phyloP scores from a whole-genome alignment of 2,113 vertebrate species.

The Struthio camelus region DNA sequence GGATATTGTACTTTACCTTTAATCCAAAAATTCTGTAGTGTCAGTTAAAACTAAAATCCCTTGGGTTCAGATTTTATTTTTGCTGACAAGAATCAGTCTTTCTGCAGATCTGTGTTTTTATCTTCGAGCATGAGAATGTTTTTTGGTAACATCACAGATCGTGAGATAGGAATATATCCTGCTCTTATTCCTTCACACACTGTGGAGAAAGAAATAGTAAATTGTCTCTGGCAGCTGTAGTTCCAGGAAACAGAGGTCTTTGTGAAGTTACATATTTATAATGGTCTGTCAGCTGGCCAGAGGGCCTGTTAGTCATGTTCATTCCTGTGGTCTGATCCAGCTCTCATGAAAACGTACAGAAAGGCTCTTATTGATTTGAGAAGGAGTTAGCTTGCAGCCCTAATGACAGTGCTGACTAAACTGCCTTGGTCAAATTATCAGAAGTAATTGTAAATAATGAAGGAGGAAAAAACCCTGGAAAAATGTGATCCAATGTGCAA shows the following conservation, averaged over 20 bases:
- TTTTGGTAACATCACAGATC: background rate
- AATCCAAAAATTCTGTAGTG: background rate
- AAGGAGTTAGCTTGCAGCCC: background rate
- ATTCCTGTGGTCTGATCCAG: background rate
- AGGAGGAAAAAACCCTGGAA: conserved; percentile 21
- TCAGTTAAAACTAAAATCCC: background rate
- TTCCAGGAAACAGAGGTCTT: background rate
- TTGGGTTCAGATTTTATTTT: background rate
- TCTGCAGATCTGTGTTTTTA: background rate
- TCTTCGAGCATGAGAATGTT: background rate
- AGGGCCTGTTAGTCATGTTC: background rate
- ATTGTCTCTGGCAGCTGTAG: background rate
- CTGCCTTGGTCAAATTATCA: conserved; percentile 58
- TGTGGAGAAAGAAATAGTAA: background rate
- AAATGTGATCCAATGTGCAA: conserved; percentile 3
- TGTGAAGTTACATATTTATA: conserved; percentile 3
- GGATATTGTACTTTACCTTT: background rate
- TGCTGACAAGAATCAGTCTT: background rate
- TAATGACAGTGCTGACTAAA: conserved; percentile 53
- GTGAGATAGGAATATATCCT: background rate
- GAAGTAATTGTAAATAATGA: conserved; percentile 59
- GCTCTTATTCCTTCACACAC: background rate
- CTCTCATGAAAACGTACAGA: background rate
- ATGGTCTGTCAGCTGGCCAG: background rate
- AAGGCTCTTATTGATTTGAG: background rate